A percentile compares a stretch with the other conserved stretches of the same genome.
phyloP scores from a whole-genome alignment of 2,113 vertebrate genomes.

The Sialia sialis region DNA sequence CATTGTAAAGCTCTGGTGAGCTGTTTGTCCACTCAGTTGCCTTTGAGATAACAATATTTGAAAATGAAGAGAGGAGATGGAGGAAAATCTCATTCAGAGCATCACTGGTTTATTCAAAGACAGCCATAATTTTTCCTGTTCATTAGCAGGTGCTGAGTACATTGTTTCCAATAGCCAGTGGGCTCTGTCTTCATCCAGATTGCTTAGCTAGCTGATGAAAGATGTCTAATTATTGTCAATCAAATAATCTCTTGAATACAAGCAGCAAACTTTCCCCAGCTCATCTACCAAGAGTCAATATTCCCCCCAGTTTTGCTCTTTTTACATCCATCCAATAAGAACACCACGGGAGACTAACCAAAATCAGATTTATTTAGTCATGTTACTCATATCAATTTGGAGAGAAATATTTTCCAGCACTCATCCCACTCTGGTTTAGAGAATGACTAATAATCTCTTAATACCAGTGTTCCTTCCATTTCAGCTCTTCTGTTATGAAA shows the following conservation, averaged over 20 bases:
- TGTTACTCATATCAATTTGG: background rate
- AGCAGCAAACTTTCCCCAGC: background rate
- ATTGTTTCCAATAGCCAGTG: background rate
- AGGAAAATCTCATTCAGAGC: background rate
- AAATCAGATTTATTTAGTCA: background rate
- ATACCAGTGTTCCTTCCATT: background rate
- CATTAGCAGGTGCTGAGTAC: background rate
- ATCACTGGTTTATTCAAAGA: background rate
- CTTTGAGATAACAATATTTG: background rate
- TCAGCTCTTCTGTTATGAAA: background rate
- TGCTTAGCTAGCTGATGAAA: background rate
- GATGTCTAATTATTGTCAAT: background rate
- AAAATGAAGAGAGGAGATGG: background rate
- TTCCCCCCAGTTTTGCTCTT: background rate
- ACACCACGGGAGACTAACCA: background rate
- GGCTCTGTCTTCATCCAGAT: background rate
- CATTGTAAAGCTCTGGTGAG: background rate
- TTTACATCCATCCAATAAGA: background rate
- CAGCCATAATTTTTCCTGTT: background rate
- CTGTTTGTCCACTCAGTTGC: background rate
- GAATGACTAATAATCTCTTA: constrained; percentile 38
- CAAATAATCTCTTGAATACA: background rate
- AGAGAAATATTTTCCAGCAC: background rate
- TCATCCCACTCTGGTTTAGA: constrained; percentile 15
- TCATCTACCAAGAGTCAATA: background rate